phyloP scores from a whole-genome alignment of 2,888 invertebrate species.

The Conomelus anceps region DNA sequence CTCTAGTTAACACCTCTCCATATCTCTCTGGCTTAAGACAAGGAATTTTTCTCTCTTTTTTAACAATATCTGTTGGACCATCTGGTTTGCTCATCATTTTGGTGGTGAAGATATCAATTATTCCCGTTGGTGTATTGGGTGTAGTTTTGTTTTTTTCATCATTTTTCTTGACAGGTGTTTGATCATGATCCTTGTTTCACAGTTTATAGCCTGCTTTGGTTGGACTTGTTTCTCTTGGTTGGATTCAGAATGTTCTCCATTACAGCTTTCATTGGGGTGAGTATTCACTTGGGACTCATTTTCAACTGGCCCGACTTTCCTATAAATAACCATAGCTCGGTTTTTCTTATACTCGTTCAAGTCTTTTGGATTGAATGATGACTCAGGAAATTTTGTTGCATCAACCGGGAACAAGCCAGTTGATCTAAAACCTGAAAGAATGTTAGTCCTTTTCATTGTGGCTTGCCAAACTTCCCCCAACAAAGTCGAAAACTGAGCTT shows the following conservation, averaged over 20 bases:
- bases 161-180: not conserved
- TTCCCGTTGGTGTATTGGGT: not conserved
- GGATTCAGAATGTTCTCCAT: slow-evolving; percentile 13
- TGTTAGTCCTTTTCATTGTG: slow-evolving; percentile 14
- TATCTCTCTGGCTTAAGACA: too few relatives aligned
- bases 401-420: slow-evolving; percentile 23
- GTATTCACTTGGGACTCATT: slow-evolving; percentile 6
- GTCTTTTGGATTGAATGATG: not conserved
- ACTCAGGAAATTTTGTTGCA: slow-evolving; percentile 20
- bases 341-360: slow-evolving; percentile 1
- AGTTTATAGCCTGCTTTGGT: not conserved
- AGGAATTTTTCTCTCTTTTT: too few relatives aligned
- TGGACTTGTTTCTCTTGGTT: not conserved
- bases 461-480: slow-evolving; percentile 23
- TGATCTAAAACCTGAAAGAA: slow-evolving; percentile 13
- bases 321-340: not conserved
- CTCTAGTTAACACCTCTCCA: too few relatives aligned
- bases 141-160: not conserved
- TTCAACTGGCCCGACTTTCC: not conserved
- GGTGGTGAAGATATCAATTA: not conserved
- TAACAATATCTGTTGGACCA: too few relatives aligned
- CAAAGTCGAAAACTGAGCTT: slow-evolving; percentile 21
- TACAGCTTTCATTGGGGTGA: slow-evolving; percentile 7
- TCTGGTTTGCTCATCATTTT: not conserved
- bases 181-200: not conserved